Conservation (phyloP, 2,888 invertebrate species). For the Parascotia fuliginaria region DNA sequence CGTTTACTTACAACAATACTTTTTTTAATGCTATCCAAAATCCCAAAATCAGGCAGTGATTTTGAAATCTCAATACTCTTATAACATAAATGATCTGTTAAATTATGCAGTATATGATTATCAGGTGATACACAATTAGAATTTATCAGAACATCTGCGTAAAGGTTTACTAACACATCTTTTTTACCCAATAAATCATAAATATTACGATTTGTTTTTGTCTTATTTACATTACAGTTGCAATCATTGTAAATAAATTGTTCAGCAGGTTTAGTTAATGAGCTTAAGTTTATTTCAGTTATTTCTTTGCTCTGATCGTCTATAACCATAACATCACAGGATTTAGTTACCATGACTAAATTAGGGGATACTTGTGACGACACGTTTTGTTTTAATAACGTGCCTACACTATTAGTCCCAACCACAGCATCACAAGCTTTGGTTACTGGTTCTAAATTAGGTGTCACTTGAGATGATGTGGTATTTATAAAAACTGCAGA, state of each 20-base stretch:
- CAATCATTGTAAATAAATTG: conserved; percentile 37
- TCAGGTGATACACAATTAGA: not conserved
- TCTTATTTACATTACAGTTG: conserved; percentile 30
- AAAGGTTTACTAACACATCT: conserved; percentile 35
- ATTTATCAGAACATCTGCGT: conserved; percentile 16
- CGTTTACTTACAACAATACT: not conserved
- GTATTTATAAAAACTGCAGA: conserved; percentile 36
- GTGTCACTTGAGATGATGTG: conserved; percentile 52
- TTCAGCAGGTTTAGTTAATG: conserved; percentile 25
- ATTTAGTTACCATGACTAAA: conserved; percentile 52
- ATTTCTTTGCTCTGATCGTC: conserved; percentile 37
- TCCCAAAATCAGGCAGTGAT: conserved; percentile 5
- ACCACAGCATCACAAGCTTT: conserved; percentile 56
- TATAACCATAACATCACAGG: conserved; percentile 50
- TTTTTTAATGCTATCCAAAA: not conserved
- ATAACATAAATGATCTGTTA: not conserved
- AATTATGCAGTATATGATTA: not conserved
- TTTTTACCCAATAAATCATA: conserved; percentile 26
- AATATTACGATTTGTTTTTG: conserved; percentile 3
- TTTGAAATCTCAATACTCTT: not conserved
- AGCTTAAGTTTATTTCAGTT: conserved; percentile 33
- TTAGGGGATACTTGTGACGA: conserved; percentile 51
- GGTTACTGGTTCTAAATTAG: too few species aligned
- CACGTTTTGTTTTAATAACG: conserved; percentile 27
- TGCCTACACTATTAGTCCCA: not conserved